Conservation (phyloP, 2,113 vertebrate genomes). For the Bombycilla garrulus region DNA sequence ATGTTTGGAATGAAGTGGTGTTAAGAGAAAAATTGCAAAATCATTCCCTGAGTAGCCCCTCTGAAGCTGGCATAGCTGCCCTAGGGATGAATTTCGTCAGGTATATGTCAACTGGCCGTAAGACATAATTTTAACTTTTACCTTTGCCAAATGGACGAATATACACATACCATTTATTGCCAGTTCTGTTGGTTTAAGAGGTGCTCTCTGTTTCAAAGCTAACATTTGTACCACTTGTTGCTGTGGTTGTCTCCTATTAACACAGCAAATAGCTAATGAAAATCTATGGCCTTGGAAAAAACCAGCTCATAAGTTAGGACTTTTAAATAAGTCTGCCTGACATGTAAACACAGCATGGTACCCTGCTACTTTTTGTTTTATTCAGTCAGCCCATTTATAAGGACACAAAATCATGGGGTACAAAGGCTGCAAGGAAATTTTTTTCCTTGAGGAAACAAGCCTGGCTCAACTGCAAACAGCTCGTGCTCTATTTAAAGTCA, state of each 20-base stretch:
- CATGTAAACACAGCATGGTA: background rate
- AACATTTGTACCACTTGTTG: constrained; percentile 54
- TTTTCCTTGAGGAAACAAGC: constrained; percentile 50
- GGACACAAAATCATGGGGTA: background rate
- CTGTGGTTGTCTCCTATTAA: constrained; percentile 64
- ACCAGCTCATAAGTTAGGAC: constrained; percentile 52
- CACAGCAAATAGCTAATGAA: constrained; percentile 66
- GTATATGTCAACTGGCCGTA: background rate
- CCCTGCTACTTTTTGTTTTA: constrained; percentile 33
- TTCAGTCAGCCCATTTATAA: constrained; percentile 63
- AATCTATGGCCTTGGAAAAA: constrained; percentile 64
- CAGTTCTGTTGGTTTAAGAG: constrained; percentile 55
- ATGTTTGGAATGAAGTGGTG: background rate
- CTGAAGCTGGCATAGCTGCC: background rate
- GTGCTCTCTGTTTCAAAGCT: constrained; percentile 57
- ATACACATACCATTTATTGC: constrained; percentile 50
- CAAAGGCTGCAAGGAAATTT: constrained; percentile 25
- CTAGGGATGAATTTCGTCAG: constrained; percentile 47
- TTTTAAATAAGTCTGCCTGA: constrained; percentile 58
- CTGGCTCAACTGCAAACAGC: constrained; percentile 39
- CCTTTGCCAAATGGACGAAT: constrained; percentile 50
- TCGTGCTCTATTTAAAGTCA: constrained; percentile 46
- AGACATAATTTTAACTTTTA: constrained; percentile 37
- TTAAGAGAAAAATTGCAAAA: constrained; percentile 21
- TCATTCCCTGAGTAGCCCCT: background rate